These are phyloP conservation scores for Corythoichthys haematopterus DNA, from an alignment of 2,113 vertebrate genomes.

Conservation along the genomic window DNA sequence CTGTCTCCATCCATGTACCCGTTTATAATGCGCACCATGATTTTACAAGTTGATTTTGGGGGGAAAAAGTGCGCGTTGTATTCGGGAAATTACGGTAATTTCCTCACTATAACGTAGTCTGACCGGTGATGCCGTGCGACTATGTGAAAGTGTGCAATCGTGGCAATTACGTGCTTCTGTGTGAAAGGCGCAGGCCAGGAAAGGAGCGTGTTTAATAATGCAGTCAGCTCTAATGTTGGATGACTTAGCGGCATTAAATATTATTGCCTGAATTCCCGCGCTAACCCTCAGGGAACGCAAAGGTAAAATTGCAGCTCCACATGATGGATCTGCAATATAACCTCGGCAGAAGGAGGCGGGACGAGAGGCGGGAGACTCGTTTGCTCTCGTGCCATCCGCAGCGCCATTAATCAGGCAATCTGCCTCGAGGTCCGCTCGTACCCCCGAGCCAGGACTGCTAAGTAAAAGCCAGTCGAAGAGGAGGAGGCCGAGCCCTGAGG, in stretches of 20 bases:
- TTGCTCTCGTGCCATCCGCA: neutral
- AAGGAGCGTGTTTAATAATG: constrained; percentile 2
- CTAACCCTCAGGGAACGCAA: neutral
- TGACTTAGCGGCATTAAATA: constrained; percentile 1
- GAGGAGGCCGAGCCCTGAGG: constrained; percentile 2
- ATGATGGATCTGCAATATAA: constrained; percentile 3
- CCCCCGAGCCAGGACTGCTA: constrained; percentile 12
- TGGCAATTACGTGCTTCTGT: neutral
- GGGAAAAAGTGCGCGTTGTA: too few relatives aligned
- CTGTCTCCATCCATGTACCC: too few relatives aligned
- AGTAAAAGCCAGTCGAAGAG: constrained; percentile 16
- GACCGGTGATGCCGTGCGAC: neutral
- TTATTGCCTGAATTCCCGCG: neutral
- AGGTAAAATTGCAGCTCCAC: neutral
- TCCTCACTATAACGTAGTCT: neutral
- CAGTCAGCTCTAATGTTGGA: neutral
- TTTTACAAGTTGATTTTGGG: too few relatives aligned
- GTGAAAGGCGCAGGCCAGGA: neutral
- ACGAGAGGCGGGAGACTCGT: constrained; percentile 3
- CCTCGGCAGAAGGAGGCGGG: constrained; percentile 3
- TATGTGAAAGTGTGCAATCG: neutral
- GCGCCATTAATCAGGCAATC: constrained; percentile 8
- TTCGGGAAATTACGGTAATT: neutral
- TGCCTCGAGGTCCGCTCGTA: constrained; percentile 12
- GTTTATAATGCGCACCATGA: too few relatives aligned